Evolutionary conservation across 2,113 vertebrate species (phyloP), one percentile per base, ranked within the genome.

Genomic region (Ondatra zibethicus): DNA sequence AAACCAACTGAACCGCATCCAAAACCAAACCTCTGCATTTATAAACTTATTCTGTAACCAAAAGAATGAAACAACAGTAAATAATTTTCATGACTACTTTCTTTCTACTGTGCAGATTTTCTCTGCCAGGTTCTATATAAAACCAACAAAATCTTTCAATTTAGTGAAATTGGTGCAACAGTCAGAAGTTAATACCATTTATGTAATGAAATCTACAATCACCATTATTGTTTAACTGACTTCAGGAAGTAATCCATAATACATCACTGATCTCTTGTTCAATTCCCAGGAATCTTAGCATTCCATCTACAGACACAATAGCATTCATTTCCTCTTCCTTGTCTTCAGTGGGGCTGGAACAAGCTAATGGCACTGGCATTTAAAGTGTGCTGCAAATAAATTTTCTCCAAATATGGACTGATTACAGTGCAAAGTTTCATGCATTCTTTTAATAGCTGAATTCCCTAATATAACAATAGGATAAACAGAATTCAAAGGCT

Each of bases 141-240:
- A 87, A 98, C 91, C 31, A 87, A 70, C 17, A 88, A 29, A 55
- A 95, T 98, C 76, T 63, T 7, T 98, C 97, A 98, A 97, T 93
- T 95, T 97, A 93, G 78, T 93, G 92, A 98, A 98, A 97, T 42
- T 97, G 68, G 97, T 97, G 92, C 65, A 97, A 91, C 75, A 97
- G 95, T 95, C 97, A 98, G 95, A 97, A 98, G 95, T 98, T 98
- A 98, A 95, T 96, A 94, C 81, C 61, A 97, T 95, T 97, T 96
- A 93, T 89, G 98, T 97, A 97, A 94, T 98, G 98, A 98, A 98
- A 73, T 95, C 85, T 96, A 97, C 98, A 98, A 97, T 93, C 91
- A 97, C 16, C 9, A 65, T 77, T 89, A 89, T 50, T 92, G 88
- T 97, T 97, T 97, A 80, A 84, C 97, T 98, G 96, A 98, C 96